Evolutionary conservation across 1,140 invertebrate genomes (phyloP).

Genomic region (Argopecten irradians): DNA sequence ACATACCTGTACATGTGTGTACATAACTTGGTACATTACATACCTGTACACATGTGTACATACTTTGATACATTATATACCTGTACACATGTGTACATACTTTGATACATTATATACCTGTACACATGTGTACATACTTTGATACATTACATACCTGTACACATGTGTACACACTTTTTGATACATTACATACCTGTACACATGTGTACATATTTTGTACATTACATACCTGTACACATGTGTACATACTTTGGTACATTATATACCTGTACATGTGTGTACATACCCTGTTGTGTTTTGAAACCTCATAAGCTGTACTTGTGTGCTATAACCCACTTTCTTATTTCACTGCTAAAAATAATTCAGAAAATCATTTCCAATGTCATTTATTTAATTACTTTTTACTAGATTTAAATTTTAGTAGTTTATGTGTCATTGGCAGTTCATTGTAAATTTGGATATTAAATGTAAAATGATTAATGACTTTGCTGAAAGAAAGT

Average conservation of each 20-base stretch:
- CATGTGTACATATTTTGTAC: not conserved
- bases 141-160: not conserved
- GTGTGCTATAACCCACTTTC: not conserved
- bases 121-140: not conserved
- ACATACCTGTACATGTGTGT: too few relatives aligned
- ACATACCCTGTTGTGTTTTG: too few relatives aligned
- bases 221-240: not conserved
- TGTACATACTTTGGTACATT: not conserved
- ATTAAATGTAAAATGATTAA: not conserved
- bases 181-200: not conserved
- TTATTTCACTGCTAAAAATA: not conserved
- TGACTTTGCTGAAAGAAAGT: slow-evolving; percentile 21
- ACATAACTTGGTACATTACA: too few relatives aligned
- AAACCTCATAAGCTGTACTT: not conserved
- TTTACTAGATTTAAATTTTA: not conserved
- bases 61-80: not conserved
- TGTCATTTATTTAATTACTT: not conserved
- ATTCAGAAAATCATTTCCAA: not conserved
- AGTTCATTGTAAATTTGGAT: not conserved
- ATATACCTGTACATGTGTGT: not conserved
- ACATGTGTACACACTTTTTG: not conserved
- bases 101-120: not conserved
- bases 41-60: not conserved
- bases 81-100: not conserved
- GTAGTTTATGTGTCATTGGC: not conserved